Evolutionary conservation across 2,113 vertebrate species (phyloP).

Genomic region (Rhynchomys soricoides): DNA sequence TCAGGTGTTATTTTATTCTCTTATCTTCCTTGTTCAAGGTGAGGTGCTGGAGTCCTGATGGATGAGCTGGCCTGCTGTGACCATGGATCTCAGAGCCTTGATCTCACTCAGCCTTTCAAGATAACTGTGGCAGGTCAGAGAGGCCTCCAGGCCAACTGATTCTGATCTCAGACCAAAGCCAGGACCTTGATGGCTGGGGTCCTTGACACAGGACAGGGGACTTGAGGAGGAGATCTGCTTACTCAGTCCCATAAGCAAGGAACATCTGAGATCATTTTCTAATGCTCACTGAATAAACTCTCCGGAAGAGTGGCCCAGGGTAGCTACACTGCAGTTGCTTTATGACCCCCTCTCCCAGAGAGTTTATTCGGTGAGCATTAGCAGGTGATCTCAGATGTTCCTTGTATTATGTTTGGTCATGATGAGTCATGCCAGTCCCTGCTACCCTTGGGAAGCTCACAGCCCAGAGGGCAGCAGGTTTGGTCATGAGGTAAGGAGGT

Average conservation of each 20-base stretch:
- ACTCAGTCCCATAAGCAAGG: neutral
- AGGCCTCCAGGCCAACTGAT: neutral
- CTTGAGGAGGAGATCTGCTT: neutral
- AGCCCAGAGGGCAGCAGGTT: neutral
- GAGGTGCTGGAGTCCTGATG: constrained; percentile 63
- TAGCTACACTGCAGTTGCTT: neutral
- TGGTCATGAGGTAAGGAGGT: constrained; percentile 35
- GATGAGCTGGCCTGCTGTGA: neutral
- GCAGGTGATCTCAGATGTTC: constrained; percentile 18
- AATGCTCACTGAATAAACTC: constrained; percentile 32
- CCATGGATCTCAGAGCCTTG: constrained; percentile 55
- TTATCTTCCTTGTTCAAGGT: constrained; percentile 79
- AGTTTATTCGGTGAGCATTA: constrained; percentile 38
- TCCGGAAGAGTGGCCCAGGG: neutral
- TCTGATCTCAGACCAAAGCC: neutral
- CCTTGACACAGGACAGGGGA: neutral
- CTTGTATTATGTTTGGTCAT: constrained; percentile 23
- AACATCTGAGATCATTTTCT: constrained; percentile 12
- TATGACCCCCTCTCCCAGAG: neutral
- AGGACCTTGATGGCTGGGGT: constrained; percentile 2
- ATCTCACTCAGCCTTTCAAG: constrained; percentile 61
- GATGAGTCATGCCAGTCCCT: constrained; percentile 58
- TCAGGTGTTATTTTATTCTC: constrained; percentile 77
- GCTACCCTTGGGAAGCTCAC: constrained; percentile 28
- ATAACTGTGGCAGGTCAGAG: constrained; percentile 55